A percentile compares a stretch with the other conserved stretches of the same genome.
phyloP scores from a whole-genome alignment of 2,888 invertebrate species.

The Dolichopus griseipennis region DNA sequence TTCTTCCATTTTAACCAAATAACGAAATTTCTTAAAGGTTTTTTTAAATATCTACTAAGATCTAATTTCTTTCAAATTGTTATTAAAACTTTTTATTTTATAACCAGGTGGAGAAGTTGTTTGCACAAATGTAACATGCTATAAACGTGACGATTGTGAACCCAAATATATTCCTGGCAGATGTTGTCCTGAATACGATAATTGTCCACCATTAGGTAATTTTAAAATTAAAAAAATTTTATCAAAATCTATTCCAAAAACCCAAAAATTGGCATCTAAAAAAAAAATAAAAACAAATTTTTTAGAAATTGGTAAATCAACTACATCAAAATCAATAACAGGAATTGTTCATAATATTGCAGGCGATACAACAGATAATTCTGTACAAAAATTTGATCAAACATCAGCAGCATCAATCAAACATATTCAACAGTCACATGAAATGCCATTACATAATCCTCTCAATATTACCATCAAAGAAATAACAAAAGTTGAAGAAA shows the following conservation, averaged over 20 bases:
- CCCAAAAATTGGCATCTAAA: not conserved
- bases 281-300: not conserved
- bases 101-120: conserved; percentile 58
- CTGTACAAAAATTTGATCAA: conserved; percentile 14
- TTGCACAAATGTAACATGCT: conserved; percentile 68
- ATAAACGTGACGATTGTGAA: conserved; percentile 64
- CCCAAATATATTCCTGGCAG: conserved; percentile 62
- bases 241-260: not conserved
- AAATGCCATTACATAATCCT: conserved; percentile 30
- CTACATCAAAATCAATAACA: not conserved
- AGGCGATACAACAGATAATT: conserved; percentile 5
- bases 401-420: conserved; percentile 17
- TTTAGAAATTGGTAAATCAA: conserved; percentile 7
- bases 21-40: too few relatives aligned
- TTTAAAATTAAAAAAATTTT: not conserved
- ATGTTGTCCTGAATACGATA: conserved; percentile 74
- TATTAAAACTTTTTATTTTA: too few relatives aligned
- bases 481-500: conserved; percentile 41
- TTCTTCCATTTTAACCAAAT: too few relatives aligned
- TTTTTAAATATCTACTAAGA: too few relatives aligned
- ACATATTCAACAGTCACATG: conserved; percentile 16
- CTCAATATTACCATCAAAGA: conserved; percentile 40
- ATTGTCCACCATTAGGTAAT: conserved; percentile 63
- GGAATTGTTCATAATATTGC: conserved; percentile 10
- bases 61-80: too few relatives aligned